Evolutionary conservation across 1,140 invertebrate genomes (phyloP).

Genomic region (Drosophila dunni): DNA sequence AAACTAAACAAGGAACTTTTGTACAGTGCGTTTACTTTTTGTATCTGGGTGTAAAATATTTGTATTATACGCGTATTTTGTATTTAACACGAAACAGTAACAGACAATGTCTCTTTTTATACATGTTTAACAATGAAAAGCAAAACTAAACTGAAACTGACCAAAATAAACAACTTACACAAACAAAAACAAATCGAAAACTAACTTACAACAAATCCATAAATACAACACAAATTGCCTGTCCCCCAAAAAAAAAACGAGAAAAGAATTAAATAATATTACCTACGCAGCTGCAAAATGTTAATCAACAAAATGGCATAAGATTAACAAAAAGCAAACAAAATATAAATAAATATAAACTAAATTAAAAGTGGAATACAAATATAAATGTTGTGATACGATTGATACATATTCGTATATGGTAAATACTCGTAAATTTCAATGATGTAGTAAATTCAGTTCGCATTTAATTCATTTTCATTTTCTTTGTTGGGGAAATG

Average conservation of each 20-base stretch:
- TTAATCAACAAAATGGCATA: constrained; percentile 42
- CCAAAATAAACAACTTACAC: constrained; percentile 45
- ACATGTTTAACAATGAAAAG: constrained; percentile 62
- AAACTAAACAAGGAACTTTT: constrained; percentile 56
- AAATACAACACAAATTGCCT: constrained; percentile 29
- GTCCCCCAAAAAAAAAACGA: constrained; percentile 9
- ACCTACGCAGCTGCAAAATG: constrained; percentile 31
- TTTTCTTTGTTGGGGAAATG: not conserved
- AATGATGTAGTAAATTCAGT: not conserved
- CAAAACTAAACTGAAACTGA: constrained; percentile 51
- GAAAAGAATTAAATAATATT: constrained; percentile 33
- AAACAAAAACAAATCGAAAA: constrained; percentile 9
- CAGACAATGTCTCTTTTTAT: constrained; percentile 72
- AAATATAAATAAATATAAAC: not conserved
- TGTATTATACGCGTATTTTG: constrained; percentile 79
- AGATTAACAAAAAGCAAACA: constrained; percentile 15
- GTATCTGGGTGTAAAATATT: constrained; percentile 72
- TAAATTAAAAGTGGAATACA: constrained; percentile 41
- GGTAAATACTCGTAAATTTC: constrained; percentile 4
- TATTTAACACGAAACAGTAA: constrained; percentile 59
- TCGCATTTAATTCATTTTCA: constrained; percentile 1
- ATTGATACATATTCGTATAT: constrained; percentile 43
- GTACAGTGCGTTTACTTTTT: constrained; percentile 78
- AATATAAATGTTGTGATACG: constrained; percentile 77
- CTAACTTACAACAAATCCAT: constrained; percentile 24